A percentile compares a stretch with the other conserved stretches of the same genome.
phyloP scores from a whole-genome alignment of 2,888 invertebrate species.

The Lissonota sp. region DNA sequence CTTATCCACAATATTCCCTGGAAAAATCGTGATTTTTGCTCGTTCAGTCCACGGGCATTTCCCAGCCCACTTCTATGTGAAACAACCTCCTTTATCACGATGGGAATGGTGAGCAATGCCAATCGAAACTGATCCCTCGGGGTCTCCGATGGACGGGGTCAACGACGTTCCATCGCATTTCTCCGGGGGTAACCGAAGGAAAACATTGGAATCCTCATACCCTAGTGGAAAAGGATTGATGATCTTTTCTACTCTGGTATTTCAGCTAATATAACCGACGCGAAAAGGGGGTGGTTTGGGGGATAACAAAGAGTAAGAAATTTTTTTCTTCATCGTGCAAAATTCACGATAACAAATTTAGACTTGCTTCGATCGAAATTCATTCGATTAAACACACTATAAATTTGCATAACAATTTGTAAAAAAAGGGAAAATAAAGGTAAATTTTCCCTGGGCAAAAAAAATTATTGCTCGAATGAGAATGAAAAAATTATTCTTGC shows the following conservation, averaged over 20 bases:
- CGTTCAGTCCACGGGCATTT: slow-evolving; percentile 25
- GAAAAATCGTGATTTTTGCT: slow-evolving; percentile 38
- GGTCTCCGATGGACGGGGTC: slow-evolving; percentile 19
- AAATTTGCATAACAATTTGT: too few species aligned
- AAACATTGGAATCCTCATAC: slow-evolving; percentile 36
- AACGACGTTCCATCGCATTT: slow-evolving; percentile 26
- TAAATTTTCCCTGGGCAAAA: too few species aligned
- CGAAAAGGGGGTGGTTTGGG: neutral
- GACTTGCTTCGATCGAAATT: too few species aligned
- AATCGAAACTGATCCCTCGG: slow-evolving; percentile 49
- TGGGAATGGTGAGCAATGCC: slow-evolving; percentile 27
- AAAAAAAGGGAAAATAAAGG: too few species aligned
- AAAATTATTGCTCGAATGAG: too few species aligned
- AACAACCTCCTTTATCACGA: neutral
- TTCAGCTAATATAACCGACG: slow-evolving; percentile 18
- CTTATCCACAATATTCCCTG: slow-evolving; percentile 44
- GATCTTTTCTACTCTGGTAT: slow-evolving; percentile 20
- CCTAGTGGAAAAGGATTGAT: slow-evolving; percentile 49
- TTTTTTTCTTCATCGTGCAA: too few species aligned
- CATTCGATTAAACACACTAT: too few species aligned
- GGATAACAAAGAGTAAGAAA: too few species aligned
- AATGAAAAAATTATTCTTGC: too few species aligned
- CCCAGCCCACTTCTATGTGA: neutral
- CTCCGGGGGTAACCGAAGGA: slow-evolving; percentile 28
- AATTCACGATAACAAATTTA: too few species aligned